Base-by-base conservation (phyloP, 2,888 invertebrate species). In the Brachyptera putata region DNA sequence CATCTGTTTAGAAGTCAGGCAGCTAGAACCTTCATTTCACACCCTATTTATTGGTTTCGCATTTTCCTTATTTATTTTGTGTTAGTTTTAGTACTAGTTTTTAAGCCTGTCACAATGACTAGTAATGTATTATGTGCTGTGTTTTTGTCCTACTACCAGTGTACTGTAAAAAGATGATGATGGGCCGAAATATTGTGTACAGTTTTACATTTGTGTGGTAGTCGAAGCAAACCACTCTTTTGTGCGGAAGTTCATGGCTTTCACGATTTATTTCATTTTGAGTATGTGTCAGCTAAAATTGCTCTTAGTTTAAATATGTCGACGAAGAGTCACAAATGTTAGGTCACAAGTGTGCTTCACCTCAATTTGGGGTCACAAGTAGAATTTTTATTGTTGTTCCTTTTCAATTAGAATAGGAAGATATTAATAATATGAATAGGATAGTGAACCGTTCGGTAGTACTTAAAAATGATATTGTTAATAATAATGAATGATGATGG, bases 331-430 rank as follows among this genome's bases (percentile, higher is more conserved):
- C 64, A 64, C 61, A 62, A 57, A 60, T 56, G 56, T 56, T 50
- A 53, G 57, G 61, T 63, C 61, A 64, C 61, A 62, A 62, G 62
- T 64, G 64, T 62, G 64, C 64, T 64, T 64, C 57, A 41, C 64
- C 62, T 60, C 58, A 46, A 25, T 46, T n/a, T 26, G 57, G 53
- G 60, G 61, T 61, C 61, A 64, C 61, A 58, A 58, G 58, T 58
- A 61, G 60, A 59, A 58, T 61, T 59, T 62, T 62, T 61, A 62
- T 62, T 64, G 63, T 64, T 64, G 62, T 58, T 62, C 62, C 58
- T 64, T 64, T 62, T 57, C 57, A 58, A 41, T 14, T 50, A 53
- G 58, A 14, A 25, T 36, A 34, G 49, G 14, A 50, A 14, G 14
- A 26, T 30, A 34, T 30, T n/a, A 50, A 30, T 16, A 18, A 3